Evolutionary conservation across 2,888 invertebrate genomes (phyloP), one percentile per base, ranked within the genome.

Genomic region (Cerastoderma edule): DNA sequence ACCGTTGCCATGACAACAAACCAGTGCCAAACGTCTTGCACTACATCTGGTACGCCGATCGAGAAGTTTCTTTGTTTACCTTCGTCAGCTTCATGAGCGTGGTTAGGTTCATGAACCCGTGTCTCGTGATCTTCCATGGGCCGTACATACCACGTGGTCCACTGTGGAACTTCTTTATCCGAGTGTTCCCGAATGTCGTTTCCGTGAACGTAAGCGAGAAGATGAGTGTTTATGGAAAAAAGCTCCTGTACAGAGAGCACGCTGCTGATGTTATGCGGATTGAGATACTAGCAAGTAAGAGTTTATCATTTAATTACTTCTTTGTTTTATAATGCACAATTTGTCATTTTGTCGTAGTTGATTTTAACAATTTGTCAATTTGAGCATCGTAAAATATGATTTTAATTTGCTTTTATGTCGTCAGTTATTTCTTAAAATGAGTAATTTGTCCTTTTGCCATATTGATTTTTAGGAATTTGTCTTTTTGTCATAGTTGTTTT

Each of bases 101-200:
- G 16, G 46, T 75, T n/a, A 48, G 81, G 39, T 80, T 80, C 63
- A 56, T 85, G 28, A 68, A 78, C 28, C 87, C 87, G 5, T 87
- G 87, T 65, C 69, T 78, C 30, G 75, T 87, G 32, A 32, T 87
- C 16, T 75, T 87, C 53, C 85, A 85, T 65, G 84, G 80, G 0
- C 75, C 80, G 44, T 10, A 19, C 19, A 48, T 78, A 3, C 87
- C 87, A 2, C 54, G n/a, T 16, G 87, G 87, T 10, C 64, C 60
- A 6, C 81, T 80, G 63, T 87, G 87, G 87, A 69, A 64, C 22
- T 70, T 75, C 35, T 77, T 87, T 32, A 35, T 83, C 19, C 66
- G 44, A 5, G 64, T 83, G 1, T 82, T 73, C 24, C 83, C 83
- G 0, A 80, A 83, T 57, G 67, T 87, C 8, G 67, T 87, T 5